Evolutionary conservation across 2,113 vertebrate species (phyloP).

Genomic region (Charina bottae): DNA sequence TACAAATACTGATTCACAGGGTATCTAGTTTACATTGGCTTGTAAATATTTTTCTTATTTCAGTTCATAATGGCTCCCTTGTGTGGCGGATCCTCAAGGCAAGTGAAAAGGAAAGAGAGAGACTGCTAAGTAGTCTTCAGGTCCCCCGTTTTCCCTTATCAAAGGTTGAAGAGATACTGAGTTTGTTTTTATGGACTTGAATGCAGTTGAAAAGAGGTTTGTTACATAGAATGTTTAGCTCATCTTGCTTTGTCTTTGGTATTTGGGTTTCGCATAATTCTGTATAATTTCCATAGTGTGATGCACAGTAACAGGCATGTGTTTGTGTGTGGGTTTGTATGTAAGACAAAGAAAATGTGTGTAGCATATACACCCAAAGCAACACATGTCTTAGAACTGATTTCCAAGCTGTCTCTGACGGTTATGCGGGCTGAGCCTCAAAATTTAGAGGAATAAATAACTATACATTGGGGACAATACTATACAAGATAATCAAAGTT

Average conservation of each 20-base stretch:
- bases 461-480: not conserved
- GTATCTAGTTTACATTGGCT: conserved; percentile 13
- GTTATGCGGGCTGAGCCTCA: not conserved
- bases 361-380: not conserved
- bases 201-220: not conserved
- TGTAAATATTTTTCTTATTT: not conserved
- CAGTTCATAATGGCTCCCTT: not conserved
- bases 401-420: not conserved
- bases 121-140: not conserved
- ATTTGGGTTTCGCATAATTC: not conserved
- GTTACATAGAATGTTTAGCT: not conserved
- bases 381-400: not conserved
- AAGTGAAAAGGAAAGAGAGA: not conserved
- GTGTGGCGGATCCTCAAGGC: not conserved
- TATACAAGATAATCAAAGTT: not conserved
- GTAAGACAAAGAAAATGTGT: not conserved
- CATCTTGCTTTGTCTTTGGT: not conserved
- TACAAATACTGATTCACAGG: not conserved
- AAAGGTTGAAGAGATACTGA: not conserved
- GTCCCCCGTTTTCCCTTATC: conserved; percentile 2
- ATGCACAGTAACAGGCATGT: not conserved
- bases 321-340: not conserved
- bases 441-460: not conserved
- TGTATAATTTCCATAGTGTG: not conserved
- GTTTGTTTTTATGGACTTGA: not conserved